Evolutionary conservation across 2,888 invertebrate species (phyloP), one percentile per base, ranked within the genome.

Genomic region (Sphaeridia pumilis): DNA sequence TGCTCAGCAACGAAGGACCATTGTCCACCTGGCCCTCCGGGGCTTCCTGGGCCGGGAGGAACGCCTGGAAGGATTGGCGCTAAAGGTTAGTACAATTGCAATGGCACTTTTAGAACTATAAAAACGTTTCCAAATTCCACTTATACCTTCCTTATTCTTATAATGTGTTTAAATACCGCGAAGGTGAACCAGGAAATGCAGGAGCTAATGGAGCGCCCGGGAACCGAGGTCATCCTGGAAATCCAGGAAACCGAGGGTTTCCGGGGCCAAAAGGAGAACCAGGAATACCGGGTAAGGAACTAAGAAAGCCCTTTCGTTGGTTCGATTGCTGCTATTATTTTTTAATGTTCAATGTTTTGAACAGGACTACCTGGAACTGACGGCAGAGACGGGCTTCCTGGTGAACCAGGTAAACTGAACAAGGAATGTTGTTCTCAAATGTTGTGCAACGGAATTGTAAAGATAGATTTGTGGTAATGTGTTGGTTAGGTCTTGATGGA

Each of bases 351-450:
- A 17, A 43, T 42, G 7, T 48, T 27, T n/a, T n/a, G n/a, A n/a
- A n/a, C 57, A 65, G 69, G 68, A 35, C 68, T 71, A 55, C 64
- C 81, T 0, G 87, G 87, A 0, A 70, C 89, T 1, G 90, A 92
- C 66, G 92, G 90, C 0, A 74, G 87, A 50, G 88, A 90, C 64
- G 90, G 90, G 2, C 81, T 90, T 1, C 89, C 90, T 0, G 92
- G 92, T 0, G 88, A 88, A 66, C 90, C 90, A 0, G 90, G 60
- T 58, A n/a, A n/a, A n/a, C n/a, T n/a, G n/a, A n/a, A n/a, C n/a
- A n/a, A 43, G 27, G 38, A 24, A 26, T 42, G 34, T 25, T 48
- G 34, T n/a, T n/a, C n/a, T n/a, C n/a, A n/a, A n/a, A n/a, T n/a
- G n/a, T 49, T 38, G 45, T 17, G 42, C 12, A 26, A 51, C 34